Percentiles rank a stretch among this genome's conserved stretches.
phyloP scores from a whole-genome alignment of 2,113 vertebrate genomes.

The Prionailurus bengalensis region DNA sequence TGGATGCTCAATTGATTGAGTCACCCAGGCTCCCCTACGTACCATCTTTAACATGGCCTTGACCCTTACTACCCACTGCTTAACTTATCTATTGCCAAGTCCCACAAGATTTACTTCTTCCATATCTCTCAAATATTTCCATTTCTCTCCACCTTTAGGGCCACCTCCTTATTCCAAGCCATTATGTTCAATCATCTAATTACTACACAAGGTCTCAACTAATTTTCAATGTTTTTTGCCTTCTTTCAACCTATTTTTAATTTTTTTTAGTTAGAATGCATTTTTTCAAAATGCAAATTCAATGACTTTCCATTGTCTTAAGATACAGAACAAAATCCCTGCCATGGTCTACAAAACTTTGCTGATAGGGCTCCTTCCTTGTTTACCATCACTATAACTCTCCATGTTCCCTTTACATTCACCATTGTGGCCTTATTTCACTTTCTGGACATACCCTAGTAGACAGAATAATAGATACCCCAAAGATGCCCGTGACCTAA shows the following conservation, averaged over 20 bases:
- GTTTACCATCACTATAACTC: neutral
- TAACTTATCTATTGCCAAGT: neutral
- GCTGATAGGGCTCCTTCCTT: neutral
- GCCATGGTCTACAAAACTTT: neutral
- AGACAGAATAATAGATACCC: neutral
- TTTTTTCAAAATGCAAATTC: slow-evolving; percentile 5
- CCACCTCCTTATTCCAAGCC: neutral
- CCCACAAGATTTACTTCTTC: neutral
- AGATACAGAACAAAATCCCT: neutral
- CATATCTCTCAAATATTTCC: neutral
- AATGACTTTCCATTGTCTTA: neutral
- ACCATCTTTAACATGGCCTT: neutral
- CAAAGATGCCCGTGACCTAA: neutral
- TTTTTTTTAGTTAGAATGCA: slow-evolving; percentile 10
- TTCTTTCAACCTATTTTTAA: neutral
- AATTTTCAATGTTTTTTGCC: neutral
- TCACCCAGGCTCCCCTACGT: neutral
- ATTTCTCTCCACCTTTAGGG: neutral
- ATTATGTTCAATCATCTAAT: neutral
- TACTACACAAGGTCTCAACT: neutral
- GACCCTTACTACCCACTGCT: neutral
- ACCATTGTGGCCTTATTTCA: neutral
- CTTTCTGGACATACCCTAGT: neutral
- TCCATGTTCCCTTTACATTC: neutral
- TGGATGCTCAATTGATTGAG: too few species aligned